A percentile compares a stretch with the other conserved stretches of the same genome.
Evolutionary conservation across 2,113 vertebrate genomes (phyloP).

Genomic region (Micronycteris hirsuta): DNA sequence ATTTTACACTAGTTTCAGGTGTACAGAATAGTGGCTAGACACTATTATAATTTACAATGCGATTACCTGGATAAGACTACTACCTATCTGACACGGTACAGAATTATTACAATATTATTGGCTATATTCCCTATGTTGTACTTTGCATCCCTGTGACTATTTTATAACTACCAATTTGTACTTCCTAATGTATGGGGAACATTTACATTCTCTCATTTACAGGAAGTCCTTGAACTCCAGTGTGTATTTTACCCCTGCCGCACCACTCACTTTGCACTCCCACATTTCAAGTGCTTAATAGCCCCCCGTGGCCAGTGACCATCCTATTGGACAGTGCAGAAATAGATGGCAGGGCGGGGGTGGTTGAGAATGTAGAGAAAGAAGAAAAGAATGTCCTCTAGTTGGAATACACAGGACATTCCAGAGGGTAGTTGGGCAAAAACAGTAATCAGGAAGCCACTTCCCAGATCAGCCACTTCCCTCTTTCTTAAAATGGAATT

Average conservation of each 20-base stretch:
- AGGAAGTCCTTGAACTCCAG: background rate
- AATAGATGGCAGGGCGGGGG: background rate
- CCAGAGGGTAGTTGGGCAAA: background rate
- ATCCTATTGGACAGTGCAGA: background rate
- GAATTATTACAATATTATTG: too few species aligned
- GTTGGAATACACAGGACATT: background rate
- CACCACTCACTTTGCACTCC: background rate
- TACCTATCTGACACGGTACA: too few species aligned
- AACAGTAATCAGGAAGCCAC: background rate
- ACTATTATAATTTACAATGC: too few species aligned
- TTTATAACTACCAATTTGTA: background rate
- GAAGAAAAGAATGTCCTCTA: background rate
- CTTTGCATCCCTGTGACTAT: too few species aligned
- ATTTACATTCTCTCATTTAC: background rate
- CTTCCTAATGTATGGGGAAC: background rate
- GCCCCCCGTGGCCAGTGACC: background rate
- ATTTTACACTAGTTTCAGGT: background rate
- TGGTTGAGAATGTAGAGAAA: background rate
- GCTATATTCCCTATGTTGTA: too few species aligned
- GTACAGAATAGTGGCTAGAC: background rate
- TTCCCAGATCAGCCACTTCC: background rate
- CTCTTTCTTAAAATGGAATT: background rate
- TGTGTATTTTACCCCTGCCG: background rate
- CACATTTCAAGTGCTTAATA: background rate
- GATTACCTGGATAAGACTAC: too few species aligned